Evolutionary conservation across 2,888 invertebrate genomes (phyloP).

Genomic region (Amiota mariae): DNA sequence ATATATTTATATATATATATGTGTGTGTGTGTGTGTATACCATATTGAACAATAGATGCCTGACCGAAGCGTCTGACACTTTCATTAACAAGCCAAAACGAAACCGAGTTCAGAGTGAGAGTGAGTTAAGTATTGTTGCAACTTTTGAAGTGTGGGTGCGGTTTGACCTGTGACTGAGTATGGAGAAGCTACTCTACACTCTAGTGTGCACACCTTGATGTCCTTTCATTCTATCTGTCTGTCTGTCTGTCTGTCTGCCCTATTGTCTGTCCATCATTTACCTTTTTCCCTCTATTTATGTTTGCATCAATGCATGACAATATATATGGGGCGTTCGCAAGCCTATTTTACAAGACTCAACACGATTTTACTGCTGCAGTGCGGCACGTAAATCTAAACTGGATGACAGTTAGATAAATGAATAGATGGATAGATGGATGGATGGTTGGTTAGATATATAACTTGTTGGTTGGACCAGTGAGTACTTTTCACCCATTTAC

Average conservation of each 20-base stretch:
- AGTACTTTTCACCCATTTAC: background rate
- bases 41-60: background rate
- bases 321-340: constrained; percentile 39
- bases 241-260: constrained; percentile 13
- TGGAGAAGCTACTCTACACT: background rate
- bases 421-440: background rate
- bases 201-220: constrained; percentile 41
- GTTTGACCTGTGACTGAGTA: constrained; percentile 27
- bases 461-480: background rate
- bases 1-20: too few species aligned
- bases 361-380: constrained; percentile 50
- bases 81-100: constrained; percentile 60
- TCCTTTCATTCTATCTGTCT: constrained; percentile 33
- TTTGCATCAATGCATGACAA: constrained; percentile 4
- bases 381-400: constrained; percentile 68
- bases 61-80: constrained; percentile 55
- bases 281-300: background rate
- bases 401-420: constrained; percentile 30
- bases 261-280: constrained; percentile 5
- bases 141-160: constrained; percentile 41
- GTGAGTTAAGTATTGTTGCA: constrained; percentile 51
- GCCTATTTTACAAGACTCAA: too few species aligned
- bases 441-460: background rate
- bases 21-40: background rate
- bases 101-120: background rate